A percentile compares a stretch with the other conserved stretches of the same genome.
Conservation (phyloP, 2,797 vertebrate genomes). For the Thunnus albacares region DNA sequence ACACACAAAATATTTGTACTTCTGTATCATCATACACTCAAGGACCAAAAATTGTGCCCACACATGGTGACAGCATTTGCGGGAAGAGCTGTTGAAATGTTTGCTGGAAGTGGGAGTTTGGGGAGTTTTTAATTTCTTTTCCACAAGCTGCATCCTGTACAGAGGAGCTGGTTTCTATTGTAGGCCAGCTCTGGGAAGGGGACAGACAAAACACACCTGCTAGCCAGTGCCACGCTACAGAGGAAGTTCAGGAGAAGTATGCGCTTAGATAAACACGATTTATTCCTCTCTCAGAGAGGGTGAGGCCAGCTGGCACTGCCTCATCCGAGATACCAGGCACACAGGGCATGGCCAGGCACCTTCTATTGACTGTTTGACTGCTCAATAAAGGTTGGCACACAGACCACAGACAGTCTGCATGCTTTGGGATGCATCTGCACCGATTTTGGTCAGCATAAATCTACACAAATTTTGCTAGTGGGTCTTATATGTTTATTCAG, state of each 20-base stretch:
- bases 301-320: constrained; percentile 88
- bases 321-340: constrained; percentile 82
- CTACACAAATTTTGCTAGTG: constrained; percentile 51
- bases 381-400: constrained; percentile 67
- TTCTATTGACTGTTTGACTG: constrained; percentile 55
- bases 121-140: constrained; percentile 70
- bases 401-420: constrained; percentile 57
- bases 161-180: constrained; percentile 86
- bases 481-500: constrained; percentile 52
- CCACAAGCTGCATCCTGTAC: constrained; percentile 98
- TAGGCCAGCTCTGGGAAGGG: constrained; percentile 89
- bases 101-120: constrained; percentile 86
- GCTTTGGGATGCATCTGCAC: constrained; percentile 47
- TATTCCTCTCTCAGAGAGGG: constrained; percentile 80
- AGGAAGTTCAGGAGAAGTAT: constrained; percentile 93
- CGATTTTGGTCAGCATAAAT: constrained; percentile 61
- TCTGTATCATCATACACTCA: constrained; percentile 19
- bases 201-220: constrained; percentile 95
- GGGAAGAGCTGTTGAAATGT: constrained; percentile 80
- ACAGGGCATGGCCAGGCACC: constrained; percentile 56
- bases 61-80: constrained; percentile 50
- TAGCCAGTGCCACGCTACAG: constrained; percentile 89
- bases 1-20: constrained; percentile 24
- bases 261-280: constrained; percentile 91
- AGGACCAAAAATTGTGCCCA: constrained; percentile 39